A percentile compares a stretch with the other conserved stretches of the same genome.
phyloP scores from a whole-genome alignment of 2,888 invertebrate species.

The Brenthis hecate region DNA sequence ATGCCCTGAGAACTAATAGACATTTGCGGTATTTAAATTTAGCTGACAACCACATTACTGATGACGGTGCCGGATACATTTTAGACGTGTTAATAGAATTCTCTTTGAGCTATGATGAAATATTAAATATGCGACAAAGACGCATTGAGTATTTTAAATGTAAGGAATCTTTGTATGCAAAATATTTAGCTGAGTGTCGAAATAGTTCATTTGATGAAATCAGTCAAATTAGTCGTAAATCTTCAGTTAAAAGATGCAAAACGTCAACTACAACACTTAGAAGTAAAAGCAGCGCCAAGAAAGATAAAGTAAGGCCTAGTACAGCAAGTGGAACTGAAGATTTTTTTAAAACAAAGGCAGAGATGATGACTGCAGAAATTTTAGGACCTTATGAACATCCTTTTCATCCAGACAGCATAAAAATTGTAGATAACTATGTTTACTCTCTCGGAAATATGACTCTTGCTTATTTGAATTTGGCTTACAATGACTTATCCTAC shows the following conservation, averaged over 20 bases:
- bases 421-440: conserved; percentile 39
- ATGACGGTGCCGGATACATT: conserved; percentile 54
- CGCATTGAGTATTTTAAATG: conserved; percentile 40
- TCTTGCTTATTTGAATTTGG: conserved; percentile 59
- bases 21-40: conserved; percentile 63
- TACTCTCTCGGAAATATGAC: conserved; percentile 55
- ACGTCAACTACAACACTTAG: conserved; percentile 34
- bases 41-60: conserved; percentile 57
- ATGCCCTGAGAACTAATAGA: conserved; percentile 60
- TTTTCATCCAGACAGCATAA: conserved; percentile 42
- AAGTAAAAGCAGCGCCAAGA: conserved; percentile 36
- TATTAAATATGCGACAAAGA: conserved; percentile 43
- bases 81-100: conserved; percentile 55
- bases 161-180: conserved; percentile 36
- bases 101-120: conserved; percentile 52
- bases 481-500: conserved; percentile 57
- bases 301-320: conserved; percentile 34
- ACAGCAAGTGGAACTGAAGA: conserved; percentile 35
- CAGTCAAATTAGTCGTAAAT: conserved; percentile 39
- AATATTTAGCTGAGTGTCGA: conserved; percentile 35
- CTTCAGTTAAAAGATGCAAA: conserved; percentile 37
- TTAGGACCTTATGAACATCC: conserved; percentile 53
- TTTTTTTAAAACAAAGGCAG: conserved; percentile 44
- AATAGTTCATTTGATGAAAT: conserved; percentile 40
- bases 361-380: conserved; percentile 45